These are phyloP conservation scores for Nycticorax nycticorax DNA, from an alignment of 2,113 vertebrate genomes.

Conservation along the genomic window DNA sequence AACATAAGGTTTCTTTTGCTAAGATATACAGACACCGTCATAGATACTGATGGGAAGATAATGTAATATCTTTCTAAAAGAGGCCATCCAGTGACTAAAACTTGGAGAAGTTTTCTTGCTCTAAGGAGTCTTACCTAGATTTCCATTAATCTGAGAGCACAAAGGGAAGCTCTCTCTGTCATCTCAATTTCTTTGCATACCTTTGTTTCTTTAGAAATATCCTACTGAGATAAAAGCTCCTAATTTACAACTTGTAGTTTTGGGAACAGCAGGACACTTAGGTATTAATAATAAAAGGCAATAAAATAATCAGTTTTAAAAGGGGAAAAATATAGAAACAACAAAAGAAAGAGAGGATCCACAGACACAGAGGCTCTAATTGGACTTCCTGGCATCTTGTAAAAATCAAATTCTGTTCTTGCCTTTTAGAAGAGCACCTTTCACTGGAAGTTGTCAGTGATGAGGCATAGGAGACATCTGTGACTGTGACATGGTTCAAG, in stretches of 20 bases:
- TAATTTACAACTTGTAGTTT: background rate
- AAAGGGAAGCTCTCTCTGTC: background rate
- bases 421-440: background rate
- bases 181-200: background rate
- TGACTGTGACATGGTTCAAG: background rate
- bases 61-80: background rate
- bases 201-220: background rate
- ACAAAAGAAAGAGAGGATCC: background rate
- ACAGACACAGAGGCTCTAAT: background rate
- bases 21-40: background rate
- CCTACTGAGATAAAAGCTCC: background rate
- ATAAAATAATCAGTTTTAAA: background rate
- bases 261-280: background rate
- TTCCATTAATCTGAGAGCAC: background rate
- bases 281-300: background rate
- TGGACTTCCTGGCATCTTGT: background rate
- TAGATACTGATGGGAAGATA: background rate
- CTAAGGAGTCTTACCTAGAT: background rate
- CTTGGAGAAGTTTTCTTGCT: background rate
- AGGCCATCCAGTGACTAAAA: background rate
- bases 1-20: background rate
- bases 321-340: background rate
- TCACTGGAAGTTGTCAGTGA: background rate
- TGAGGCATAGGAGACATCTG: background rate
- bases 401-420: background rate